Percentiles rank a stretch among this genome's conserved stretches.
Evolutionary conservation across 2,797 vertebrate genomes (phyloP).

Genomic region (Champsocephalus esox): DNA sequence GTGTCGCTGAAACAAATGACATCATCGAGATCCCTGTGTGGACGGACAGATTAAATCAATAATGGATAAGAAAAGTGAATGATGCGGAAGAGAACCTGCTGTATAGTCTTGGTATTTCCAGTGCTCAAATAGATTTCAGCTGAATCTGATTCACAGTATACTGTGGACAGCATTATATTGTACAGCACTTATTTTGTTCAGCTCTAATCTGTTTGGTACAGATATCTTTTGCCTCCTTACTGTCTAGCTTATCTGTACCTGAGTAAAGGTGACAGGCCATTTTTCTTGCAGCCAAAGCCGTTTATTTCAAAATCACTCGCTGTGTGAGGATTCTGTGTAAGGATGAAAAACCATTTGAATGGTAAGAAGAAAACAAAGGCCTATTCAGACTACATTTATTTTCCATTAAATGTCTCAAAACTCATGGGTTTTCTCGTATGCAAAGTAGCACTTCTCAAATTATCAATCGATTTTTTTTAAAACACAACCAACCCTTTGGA

Average conservation of each 20-base stretch:
- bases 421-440: conserved; percentile 63
- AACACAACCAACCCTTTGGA: conserved; percentile 75
- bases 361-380: conserved; percentile 50
- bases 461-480: conserved; percentile 69
- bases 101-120: conserved; percentile 6
- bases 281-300: conserved; percentile 38
- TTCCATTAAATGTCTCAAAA: conserved; percentile 67
- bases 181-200: conserved; percentile 8
- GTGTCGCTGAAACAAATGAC: conserved; percentile 51
- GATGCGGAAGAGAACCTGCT: conserved; percentile 28
- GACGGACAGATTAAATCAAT: conserved; percentile 49
- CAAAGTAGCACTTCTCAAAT: conserved; percentile 74
- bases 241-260: conserved; percentile 29
- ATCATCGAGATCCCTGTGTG: conserved; percentile 48
- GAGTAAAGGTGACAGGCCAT: conserved; percentile 43
- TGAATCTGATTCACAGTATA: conserved; percentile 10
- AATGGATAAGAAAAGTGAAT: conserved; percentile 51
- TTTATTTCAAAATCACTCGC: conserved; percentile 28
- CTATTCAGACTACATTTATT: conserved; percentile 60
- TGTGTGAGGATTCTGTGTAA: conserved; percentile 11
- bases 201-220: conserved; percentile 31
- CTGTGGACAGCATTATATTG: not conserved
- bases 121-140: conserved; percentile 16
- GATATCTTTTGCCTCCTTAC: conserved; percentile 15
- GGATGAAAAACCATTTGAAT: conserved; percentile 47